phyloP scores from a whole-genome alignment of 2,797 vertebrate genomes.

The Gouania willdenowi region DNA sequence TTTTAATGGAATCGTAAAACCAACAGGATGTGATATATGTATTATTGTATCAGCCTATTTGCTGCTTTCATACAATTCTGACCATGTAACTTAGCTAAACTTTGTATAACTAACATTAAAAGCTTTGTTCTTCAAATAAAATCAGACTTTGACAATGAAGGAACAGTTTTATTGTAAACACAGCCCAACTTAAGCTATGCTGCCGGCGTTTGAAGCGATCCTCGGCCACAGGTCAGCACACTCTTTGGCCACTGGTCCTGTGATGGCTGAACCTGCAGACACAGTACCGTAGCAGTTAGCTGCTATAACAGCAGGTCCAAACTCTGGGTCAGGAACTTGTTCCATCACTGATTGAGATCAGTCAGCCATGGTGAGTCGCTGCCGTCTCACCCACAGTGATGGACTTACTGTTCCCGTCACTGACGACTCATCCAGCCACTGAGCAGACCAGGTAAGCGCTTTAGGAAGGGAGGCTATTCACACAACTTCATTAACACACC shows the following conservation, averaged over 20 bases:
- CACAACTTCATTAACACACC: slow-evolving; percentile 68
- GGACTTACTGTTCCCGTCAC: slow-evolving; percentile 74
- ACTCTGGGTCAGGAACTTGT: too few species aligned
- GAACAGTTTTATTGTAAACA: slow-evolving; percentile 80
- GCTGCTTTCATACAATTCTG: too few species aligned
- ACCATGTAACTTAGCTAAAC: too few species aligned
- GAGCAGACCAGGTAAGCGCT: slow-evolving; percentile 77
- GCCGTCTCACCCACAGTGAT: slow-evolving; percentile 79
- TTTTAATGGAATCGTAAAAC: too few species aligned
- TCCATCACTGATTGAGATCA: slow-evolving; percentile 74
- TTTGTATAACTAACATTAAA: too few species aligned
- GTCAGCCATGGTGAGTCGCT: slow-evolving; percentile 61
- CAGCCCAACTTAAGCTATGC: slow-evolving; percentile 83
- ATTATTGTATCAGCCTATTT: too few species aligned
- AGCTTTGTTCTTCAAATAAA: too few species aligned
- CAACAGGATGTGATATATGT: too few species aligned
- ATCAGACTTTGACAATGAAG: too few species aligned
- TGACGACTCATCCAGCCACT: slow-evolving; percentile 81
- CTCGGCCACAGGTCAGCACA: slow-evolving; percentile 97
- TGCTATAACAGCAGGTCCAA: too few species aligned
- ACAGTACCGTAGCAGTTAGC: rapidly evolving
- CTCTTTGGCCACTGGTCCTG: slow-evolving; percentile 95
- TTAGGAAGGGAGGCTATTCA: slow-evolving; percentile 65
- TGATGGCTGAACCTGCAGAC: slow-evolving; percentile 90
- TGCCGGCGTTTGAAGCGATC: slow-evolving; percentile 96